phyloP scores from a whole-genome alignment of 1,140 invertebrate species.

The Zaprionus camerounensis region DNA sequence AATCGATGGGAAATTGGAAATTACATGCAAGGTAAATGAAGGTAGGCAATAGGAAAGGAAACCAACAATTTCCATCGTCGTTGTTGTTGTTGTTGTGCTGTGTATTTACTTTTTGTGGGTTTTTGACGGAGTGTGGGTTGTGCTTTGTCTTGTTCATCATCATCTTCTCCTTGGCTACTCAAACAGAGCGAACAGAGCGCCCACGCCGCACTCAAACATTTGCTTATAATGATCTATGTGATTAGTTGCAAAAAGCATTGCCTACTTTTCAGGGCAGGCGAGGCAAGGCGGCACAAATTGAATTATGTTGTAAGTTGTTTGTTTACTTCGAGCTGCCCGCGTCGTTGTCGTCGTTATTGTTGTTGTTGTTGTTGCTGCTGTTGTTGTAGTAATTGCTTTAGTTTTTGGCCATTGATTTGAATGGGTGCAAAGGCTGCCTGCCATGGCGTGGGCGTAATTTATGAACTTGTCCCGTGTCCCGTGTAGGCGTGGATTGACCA shows the following conservation, averaged over 20 bases:
- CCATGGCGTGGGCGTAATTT: conserved; percentile 61
- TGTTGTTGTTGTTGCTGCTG: conserved; percentile 33
- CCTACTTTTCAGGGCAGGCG: conserved; percentile 34
- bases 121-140: conserved; percentile 1
- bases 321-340: neutral
- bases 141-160: conserved; percentile 11
- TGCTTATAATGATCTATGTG: conserved; percentile 69
- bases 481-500: conserved; percentile 13
- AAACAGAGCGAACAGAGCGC: conserved; percentile 32
- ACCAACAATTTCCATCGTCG: neutral
- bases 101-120: conserved; percentile 6
- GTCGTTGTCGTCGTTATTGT: conserved; percentile 40
- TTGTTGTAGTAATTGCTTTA: conserved; percentile 59
- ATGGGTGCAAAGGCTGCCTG: conserved; percentile 3
- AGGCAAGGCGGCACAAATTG: conserved; percentile 34
- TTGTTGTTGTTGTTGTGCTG: neutral
- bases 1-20: conserved; percentile 15
- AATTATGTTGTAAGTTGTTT: conserved; percentile 71
- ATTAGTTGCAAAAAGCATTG: conserved; percentile 38
- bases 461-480: conserved; percentile 38
- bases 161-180: conserved; percentile 27
- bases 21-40: conserved; percentile 4
- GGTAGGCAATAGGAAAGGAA: neutral
- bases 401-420: conserved; percentile 65
- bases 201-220: conserved; percentile 53